A percentile compares a stretch with the other conserved stretches of the same genome.
Evolutionary conservation across 2,113 vertebrate genomes (phyloP).

Genomic region (Dermatemys mawii): DNA sequence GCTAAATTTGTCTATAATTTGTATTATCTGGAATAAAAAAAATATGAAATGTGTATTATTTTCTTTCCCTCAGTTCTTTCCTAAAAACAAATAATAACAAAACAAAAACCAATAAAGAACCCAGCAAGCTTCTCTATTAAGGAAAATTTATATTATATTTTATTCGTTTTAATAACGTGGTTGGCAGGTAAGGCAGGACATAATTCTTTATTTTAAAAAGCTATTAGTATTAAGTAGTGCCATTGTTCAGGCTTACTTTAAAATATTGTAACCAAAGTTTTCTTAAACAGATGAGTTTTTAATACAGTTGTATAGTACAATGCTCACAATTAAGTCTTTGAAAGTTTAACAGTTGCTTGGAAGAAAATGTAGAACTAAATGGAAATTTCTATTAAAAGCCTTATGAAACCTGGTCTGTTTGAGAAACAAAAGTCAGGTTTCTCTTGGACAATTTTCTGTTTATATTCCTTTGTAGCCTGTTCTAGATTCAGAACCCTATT

Average conservation of each 20-base stretch:
- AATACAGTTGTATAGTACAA: neutral
- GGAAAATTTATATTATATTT: neutral
- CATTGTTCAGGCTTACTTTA: slow-evolving; percentile 11
- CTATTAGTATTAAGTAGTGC: neutral
- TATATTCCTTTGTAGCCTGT: slow-evolving; percentile 35
- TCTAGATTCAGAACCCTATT: slow-evolving; percentile 12
- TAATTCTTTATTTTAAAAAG: neutral
- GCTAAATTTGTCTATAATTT: slow-evolving; percentile 56
- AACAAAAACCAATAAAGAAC: neutral
- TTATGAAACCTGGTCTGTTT: slow-evolving; percentile 13
- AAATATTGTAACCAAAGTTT: slow-evolving; percentile 25
- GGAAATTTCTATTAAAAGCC: slow-evolving; percentile 24
- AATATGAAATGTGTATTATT: neutral
- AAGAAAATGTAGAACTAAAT: slow-evolving; percentile 13
- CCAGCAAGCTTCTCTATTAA: neutral
- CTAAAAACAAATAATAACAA: neutral
- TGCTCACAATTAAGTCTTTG: neutral
- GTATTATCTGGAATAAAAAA: neutral
- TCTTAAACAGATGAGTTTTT: slow-evolving; percentile 38
- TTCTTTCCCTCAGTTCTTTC: neutral
- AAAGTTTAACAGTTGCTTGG: slow-evolving; percentile 29
- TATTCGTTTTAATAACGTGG: neutral
- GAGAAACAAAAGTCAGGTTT: neutral
- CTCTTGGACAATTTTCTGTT: neutral
- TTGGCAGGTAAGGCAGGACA: neutral